These are phyloP conservation scores for Eupelmus urozonus DNA, from an alignment of 2,888 invertebrate genomes.

Conservation along the genomic window DNA sequence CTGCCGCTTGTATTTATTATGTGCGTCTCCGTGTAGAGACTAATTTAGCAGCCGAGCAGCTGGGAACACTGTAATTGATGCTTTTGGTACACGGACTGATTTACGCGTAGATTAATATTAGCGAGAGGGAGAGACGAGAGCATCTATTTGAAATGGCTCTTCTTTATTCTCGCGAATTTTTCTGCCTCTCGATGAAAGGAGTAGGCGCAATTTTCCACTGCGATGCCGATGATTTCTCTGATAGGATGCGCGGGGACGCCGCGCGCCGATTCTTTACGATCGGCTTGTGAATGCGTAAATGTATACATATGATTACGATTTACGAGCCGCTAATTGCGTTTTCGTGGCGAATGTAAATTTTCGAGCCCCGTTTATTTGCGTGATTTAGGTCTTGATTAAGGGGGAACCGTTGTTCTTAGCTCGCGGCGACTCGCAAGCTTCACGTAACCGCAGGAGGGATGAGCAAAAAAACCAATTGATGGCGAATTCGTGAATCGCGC, in stretches of 20 bases:
- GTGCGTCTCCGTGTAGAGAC: too few relatives aligned
- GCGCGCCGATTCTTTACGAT: constrained; percentile 30
- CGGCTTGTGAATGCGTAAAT: constrained; percentile 3
- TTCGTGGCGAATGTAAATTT: constrained; percentile 7
- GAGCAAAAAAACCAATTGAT: neutral
- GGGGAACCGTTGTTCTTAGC: too few relatives aligned
- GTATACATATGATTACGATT: constrained; percentile 39
- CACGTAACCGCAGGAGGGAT: too few relatives aligned
- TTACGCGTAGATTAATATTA: constrained; percentile 36
- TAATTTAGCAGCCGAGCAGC: neutral
- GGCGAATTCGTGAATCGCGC: neutral
- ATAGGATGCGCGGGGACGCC: neutral
- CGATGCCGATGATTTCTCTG: constrained; percentile 1
- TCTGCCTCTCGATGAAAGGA: neutral
- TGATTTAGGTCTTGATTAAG: constrained; percentile 15
- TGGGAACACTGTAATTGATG: constrained; percentile 26
- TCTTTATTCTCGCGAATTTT: neutral
- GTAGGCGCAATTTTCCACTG: neutral
- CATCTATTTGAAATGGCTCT: neutral
- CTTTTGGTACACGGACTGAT: constrained; percentile 34
- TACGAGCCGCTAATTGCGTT: constrained; percentile 38
- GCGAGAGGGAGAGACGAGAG: too few relatives aligned
- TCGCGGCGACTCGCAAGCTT: too few relatives aligned
- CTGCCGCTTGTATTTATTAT: too few relatives aligned
- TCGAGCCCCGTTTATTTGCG: neutral